Evolutionary conservation across 2,797 vertebrate species (phyloP).

Genomic region (Macropus fuliginosus): DNA sequence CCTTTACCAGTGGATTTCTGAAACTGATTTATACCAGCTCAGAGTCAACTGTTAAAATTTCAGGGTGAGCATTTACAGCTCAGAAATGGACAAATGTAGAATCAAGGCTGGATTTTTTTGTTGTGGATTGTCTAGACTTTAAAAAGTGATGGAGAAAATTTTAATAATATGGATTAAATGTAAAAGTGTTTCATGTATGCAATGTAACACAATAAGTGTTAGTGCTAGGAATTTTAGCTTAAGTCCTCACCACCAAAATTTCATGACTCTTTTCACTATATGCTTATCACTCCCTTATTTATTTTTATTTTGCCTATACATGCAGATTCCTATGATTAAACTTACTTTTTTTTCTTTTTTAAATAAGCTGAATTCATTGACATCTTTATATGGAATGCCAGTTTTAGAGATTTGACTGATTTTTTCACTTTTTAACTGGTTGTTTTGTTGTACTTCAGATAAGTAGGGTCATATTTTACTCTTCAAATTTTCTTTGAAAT

Average conservation of each 20-base stretch:
- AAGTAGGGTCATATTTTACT: neutral
- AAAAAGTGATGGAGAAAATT: neutral
- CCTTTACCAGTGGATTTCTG: neutral
- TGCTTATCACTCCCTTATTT: too few relatives aligned
- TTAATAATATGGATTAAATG: neutral
- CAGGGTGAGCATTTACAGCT: neutral
- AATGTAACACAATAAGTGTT: too few relatives aligned
- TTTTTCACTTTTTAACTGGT: neutral
- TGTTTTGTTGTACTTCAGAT: neutral
- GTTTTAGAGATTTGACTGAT: neutral
- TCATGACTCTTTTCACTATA: too few relatives aligned
- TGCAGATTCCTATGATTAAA: neutral
- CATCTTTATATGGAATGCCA: neutral
- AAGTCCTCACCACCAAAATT: too few relatives aligned
- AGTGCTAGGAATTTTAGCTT: too few relatives aligned
- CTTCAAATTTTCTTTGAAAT: neutral
- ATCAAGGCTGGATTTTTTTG: neutral
- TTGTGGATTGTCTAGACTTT: neutral
- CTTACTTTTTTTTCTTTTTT: neutral
- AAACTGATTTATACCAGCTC: neutral
- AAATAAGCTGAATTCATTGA: neutral
- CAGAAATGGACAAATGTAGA: neutral
- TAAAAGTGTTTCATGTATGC: neutral
- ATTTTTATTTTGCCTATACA: too few relatives aligned
- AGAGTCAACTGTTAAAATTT: neutral